A percentile compares a stretch with the other conserved stretches of the same genome.
Evolutionary conservation across 2,113 vertebrate species (phyloP).

Genomic region (Formicarius rufipectus): DNA sequence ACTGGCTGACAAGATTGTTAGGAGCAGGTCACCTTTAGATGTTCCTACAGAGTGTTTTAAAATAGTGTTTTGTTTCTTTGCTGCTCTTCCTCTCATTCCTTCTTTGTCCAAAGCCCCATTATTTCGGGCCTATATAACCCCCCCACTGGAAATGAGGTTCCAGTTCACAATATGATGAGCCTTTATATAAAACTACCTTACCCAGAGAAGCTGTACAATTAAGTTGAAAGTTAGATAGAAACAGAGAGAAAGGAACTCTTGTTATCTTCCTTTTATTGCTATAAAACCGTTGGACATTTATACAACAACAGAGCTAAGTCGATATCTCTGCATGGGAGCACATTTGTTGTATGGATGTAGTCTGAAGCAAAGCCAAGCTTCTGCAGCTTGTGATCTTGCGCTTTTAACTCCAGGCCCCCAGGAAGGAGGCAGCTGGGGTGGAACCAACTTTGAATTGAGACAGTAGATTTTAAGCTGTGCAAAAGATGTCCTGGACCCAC

Average conservation of each 20-base stretch:
- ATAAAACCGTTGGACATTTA: not conserved
- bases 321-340: not conserved
- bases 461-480: not conserved
- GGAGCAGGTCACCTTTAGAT: not conserved
- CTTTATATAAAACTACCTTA: not conserved
- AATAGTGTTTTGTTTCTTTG: not conserved
- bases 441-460: not conserved
- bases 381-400: not conserved
- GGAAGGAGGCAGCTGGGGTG: not conserved
- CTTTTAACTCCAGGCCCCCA: not conserved
- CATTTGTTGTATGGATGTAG: not conserved
- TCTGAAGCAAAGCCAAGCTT: not conserved
- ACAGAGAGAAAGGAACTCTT: not conserved
- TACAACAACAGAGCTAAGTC: not conserved
- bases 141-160: not conserved
- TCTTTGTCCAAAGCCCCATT: not conserved
- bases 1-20: not conserved
- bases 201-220: not conserved
- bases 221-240: not conserved
- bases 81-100: not conserved
- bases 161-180: not conserved
- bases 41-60: not conserved
- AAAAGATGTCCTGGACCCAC: not conserved
- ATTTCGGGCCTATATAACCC: not conserved
- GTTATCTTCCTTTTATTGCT: not conserved